phyloP scores from a whole-genome alignment of 2,888 invertebrate species.

The Spodoptera littoralis region DNA sequence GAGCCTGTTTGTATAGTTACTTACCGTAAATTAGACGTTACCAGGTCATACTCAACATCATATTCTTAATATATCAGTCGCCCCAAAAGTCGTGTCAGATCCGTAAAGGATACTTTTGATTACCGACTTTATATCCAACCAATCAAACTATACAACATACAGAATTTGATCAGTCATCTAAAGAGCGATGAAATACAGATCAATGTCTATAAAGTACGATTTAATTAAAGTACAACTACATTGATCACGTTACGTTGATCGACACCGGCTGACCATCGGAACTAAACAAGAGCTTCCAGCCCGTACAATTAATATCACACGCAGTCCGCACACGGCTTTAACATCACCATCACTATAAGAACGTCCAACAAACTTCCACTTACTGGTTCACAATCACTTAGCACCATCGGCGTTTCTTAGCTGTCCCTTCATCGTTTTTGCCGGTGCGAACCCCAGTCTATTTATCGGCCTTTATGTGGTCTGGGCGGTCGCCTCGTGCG shows the following conservation, averaged over 20 bases:
- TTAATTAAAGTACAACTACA: conserved; percentile 36
- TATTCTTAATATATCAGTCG: conserved; percentile 15
- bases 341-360: conserved; percentile 20
- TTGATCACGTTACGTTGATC: conserved; percentile 32
- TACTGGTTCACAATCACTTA: conserved; percentile 55
- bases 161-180: conserved; percentile 34
- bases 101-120: conserved; percentile 24
- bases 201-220: conserved; percentile 43
- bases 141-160: conserved; percentile 44
- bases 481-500: conserved; percentile 93
- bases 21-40: conserved; percentile 20
- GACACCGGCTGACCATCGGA: conserved; percentile 39
- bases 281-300: conserved; percentile 48
- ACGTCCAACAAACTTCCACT: conserved; percentile 30
- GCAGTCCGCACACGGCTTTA: conserved; percentile 51
- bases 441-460: conserved; percentile 61
- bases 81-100: conserved; percentile 20
- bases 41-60: conserved; percentile 21
- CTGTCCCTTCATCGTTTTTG: conserved; percentile 36
- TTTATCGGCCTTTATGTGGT: conserved; percentile 91
- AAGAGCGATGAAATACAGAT: conserved; percentile 25
- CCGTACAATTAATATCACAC: conserved; percentile 59
- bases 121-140: conserved; percentile 26
- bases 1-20: conserved; percentile 35
- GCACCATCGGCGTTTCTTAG: conserved; percentile 66